Conservation (phyloP, 2,888 invertebrate genomes). For the Mermis nigrescens region DNA sequence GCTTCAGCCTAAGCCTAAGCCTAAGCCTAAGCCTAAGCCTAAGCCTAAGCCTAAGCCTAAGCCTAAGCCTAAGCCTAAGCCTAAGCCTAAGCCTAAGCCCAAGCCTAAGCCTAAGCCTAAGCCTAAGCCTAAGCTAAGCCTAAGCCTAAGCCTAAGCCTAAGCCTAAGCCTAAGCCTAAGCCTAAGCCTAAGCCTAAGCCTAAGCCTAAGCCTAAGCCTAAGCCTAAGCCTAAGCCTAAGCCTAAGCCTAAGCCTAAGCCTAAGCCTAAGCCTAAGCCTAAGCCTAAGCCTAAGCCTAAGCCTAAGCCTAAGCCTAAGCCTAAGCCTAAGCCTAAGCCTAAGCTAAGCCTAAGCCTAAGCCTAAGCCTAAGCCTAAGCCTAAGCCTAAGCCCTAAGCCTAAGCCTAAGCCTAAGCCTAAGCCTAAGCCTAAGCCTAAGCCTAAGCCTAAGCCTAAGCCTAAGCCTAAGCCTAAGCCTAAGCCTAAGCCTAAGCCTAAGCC, state of each 20-base stretch:
- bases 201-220: conserved; percentile 1
- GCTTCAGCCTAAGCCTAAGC: background rate
- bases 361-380: background rate
- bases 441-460: background rate
- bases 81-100: background rate
- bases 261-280: conserved; percentile 2
- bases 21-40: background rate
- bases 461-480: background rate
- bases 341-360: background rate
- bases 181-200: background rate
- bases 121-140: background rate
- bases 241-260: conserved; percentile 3
- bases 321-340: conserved; percentile 4
- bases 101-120: background rate
- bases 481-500: background rate
- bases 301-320: conserved; percentile 3
- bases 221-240: conserved; percentile 2
- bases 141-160: background rate
- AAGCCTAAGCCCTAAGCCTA: background rate
- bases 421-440: background rate
- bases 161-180: background rate
- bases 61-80: background rate
- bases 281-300: conserved; percentile 1
- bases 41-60: background rate
- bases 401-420: background rate